Evolutionary conservation across 2,113 vertebrate genomes (phyloP).

Genomic region (Hiodon alosoides): DNA sequence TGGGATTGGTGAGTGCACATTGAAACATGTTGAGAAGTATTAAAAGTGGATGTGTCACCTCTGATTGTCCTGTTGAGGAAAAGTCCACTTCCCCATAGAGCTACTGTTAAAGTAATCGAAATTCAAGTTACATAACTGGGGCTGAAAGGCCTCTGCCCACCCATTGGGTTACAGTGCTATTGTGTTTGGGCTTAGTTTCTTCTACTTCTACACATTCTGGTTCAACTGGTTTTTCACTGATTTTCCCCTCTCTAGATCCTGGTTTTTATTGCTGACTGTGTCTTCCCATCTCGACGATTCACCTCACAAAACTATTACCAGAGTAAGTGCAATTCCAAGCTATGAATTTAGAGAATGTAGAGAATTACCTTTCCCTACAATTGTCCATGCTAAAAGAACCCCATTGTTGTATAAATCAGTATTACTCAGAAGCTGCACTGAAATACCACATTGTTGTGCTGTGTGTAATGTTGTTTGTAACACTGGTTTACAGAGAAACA

Average conservation of each 20-base stretch:
- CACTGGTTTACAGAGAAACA: constrained; percentile 62
- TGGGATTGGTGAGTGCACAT: constrained; percentile 79
- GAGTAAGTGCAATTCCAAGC: constrained; percentile 51
- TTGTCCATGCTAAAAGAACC: not conserved
- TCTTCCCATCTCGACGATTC: constrained; percentile 75
- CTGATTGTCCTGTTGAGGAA: not conserved
- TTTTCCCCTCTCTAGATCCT: constrained; percentile 61
- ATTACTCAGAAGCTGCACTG: not conserved
- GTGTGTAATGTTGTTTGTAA: not conserved
- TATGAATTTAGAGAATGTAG: not conserved
- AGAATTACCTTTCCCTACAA: not conserved
- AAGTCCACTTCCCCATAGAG: not conserved
- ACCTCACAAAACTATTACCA: constrained; percentile 57
- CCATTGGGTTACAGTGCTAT: not conserved
- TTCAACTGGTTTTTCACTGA: too few relatives aligned
- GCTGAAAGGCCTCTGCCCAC: too few relatives aligned
- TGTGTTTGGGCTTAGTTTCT: not conserved
- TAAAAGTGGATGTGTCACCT: not conserved
- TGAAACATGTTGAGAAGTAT: not conserved
- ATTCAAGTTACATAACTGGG: too few relatives aligned
- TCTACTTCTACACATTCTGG: too few relatives aligned
- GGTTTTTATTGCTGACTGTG: constrained; percentile 88
- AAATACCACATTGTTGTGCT: not conserved
- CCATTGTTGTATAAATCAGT: not conserved
- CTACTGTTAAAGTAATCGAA: not conserved